Base-by-base conservation (phyloP, 2,113 vertebrate species). In the Proteles cristata region DNA sequence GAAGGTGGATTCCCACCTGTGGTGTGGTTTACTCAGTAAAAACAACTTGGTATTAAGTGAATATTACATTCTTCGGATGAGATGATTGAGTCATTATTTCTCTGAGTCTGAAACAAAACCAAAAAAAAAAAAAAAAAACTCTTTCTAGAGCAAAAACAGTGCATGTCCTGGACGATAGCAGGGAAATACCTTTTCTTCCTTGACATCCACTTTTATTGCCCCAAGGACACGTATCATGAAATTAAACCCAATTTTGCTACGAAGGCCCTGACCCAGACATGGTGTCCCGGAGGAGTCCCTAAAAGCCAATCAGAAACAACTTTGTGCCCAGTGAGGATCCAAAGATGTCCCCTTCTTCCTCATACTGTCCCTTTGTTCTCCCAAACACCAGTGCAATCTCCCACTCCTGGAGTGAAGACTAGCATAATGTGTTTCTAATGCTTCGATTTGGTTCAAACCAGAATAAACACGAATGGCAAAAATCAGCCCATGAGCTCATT, bases 391-490 rank as follows among this genome's bases (percentile, higher is more conserved):
- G 31, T 91, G 7, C 31, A 48, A 94, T 61, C 93, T 74, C 88
- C 90, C 90, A 94, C 65, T 95, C 93, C 96, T 48, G 21, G 65
- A 96, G 96, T 95, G 35, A 95, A 92, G 93, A 88, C 94, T 35
- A 86, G 58, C 86, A 95, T 98, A 98, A 98, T 98, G 80, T 89
- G 94, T 97, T 98, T 97, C 98, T 97, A 95, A 96, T 97, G 97
- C 98, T 89, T 96, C 94, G 69, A 58, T 95, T 96, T 96, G 96
- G 95, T 98, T 93, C 96, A 98, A 96, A 97, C 96, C 95, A 98
- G 97, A 97, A 94, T 97, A 98, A 98, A 98, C 98, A 98, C 92
- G 45, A 97, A 98, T 97, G 97, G 97, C 97, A 98, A 97, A 97
- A 97, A 97, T 98, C 96, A 97, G 94, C 88, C 79, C 90, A 97